A percentile compares a stretch with the other conserved stretches of the same genome.
Conservation (phyloP, 2,113 vertebrate genomes). For the Rhagologus leucostigma region DNA sequence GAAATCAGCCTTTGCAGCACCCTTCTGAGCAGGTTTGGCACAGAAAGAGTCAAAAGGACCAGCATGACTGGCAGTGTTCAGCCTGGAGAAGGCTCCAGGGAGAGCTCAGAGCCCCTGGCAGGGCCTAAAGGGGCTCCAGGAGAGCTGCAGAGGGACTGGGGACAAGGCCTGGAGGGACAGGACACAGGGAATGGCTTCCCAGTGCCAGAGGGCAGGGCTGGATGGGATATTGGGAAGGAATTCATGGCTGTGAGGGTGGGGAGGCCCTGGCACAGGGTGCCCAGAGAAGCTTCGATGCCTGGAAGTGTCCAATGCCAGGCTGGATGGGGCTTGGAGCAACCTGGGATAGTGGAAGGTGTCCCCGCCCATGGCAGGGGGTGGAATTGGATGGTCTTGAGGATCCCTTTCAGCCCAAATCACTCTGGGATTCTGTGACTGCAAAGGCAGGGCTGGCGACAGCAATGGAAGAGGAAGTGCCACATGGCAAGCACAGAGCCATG, state of each 20-base stretch:
- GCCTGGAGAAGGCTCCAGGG: neutral
- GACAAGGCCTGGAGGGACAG: neutral
- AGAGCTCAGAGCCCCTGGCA: neutral
- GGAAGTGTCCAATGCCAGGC: fast-evolving
- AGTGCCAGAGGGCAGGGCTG: neutral
- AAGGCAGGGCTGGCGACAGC: neutral
- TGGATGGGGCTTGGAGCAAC: fast-evolving
- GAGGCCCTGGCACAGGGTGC: neutral
- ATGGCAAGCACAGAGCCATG: fast-evolving
- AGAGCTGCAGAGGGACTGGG: neutral
- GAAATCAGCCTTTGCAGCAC: neutral
- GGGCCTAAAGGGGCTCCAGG: neutral
- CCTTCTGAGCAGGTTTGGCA: neutral
- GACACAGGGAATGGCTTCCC: neutral
- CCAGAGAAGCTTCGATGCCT: neutral
- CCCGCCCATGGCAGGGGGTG: neutral
- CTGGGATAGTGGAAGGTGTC: neutral
- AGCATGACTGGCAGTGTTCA: neutral
- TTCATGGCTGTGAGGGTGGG: fast-evolving
- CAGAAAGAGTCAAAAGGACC: neutral
- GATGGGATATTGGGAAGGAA: neutral
- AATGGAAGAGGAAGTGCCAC: neutral
- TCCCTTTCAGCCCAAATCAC: neutral
- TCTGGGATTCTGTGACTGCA: neutral
- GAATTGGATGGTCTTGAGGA: no score